Percentiles rank a stretch among this genome's conserved stretches.
Evolutionary conservation across 2,797 vertebrate species (phyloP).

Genomic region (Schizopygopsis pylzovi): DNA sequence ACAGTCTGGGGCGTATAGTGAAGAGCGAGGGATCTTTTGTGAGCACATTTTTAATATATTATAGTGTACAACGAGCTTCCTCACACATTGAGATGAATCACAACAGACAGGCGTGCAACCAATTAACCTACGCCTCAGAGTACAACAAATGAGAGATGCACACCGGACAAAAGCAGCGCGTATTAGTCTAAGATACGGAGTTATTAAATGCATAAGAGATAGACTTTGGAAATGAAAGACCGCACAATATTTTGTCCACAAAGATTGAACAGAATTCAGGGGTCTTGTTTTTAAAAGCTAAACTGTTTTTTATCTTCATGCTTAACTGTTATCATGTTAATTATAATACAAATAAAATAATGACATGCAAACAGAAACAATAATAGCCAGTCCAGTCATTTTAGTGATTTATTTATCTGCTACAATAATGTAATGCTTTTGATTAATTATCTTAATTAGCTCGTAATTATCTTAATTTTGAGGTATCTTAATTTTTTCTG

Average conservation of each 20-base stretch:
- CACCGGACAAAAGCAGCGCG: conserved; percentile 4
- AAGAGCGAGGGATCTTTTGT: conserved; percentile 14
- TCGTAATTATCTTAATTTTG: neutral
- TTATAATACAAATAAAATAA: neutral
- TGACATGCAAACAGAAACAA: neutral
- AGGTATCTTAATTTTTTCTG: neutral
- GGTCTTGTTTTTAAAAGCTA: neutral
- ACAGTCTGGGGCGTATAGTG: conserved; percentile 5
- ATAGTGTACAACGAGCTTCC: neutral
- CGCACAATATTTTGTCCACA: neutral
- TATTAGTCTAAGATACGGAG: neutral
- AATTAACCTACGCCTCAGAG: neutral
- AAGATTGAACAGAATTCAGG: neutral
- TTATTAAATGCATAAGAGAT: neutral
- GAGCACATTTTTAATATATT: conserved; percentile 12
- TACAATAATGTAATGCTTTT: neutral
- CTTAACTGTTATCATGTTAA: neutral
- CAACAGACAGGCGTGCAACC: conserved; percentile 14
- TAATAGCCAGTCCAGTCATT: neutral
- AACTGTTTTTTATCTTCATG: neutral
- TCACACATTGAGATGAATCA: conserved; percentile 37
- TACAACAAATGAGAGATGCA: conserved; percentile 13
- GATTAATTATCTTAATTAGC: too few relatives aligned
- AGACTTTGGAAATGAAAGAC: neutral
- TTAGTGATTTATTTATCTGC: neutral